Evolutionary conservation across 2,888 invertebrate genomes (phyloP).

Genomic region (Campoletis raptor): DNA sequence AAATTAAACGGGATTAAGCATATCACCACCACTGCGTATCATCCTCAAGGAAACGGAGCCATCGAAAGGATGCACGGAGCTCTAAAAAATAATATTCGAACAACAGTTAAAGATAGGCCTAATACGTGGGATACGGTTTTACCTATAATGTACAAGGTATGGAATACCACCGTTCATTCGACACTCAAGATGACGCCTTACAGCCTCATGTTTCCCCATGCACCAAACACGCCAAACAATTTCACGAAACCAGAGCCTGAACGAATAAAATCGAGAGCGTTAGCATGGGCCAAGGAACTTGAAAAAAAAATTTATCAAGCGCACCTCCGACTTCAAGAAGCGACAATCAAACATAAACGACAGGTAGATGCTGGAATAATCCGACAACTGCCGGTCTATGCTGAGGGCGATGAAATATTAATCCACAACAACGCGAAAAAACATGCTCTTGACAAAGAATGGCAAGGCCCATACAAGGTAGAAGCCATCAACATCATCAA

Average conservation of each 20-base stretch:
- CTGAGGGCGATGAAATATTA: conserved; percentile 24
- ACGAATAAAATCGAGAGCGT: conserved; percentile 20
- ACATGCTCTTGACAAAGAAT: conserved; percentile 33
- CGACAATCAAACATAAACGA: conserved; percentile 23
- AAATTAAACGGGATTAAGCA: conserved; percentile 34
- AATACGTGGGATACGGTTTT: conserved; percentile 41
- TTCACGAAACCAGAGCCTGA: conserved; percentile 34
- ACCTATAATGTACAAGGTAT: conserved; percentile 41
- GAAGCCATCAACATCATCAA: conserved; percentile 33
- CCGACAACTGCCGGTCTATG: conserved; percentile 31
- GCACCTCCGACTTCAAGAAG: conserved; percentile 34
- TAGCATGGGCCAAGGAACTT: conserved; percentile 35
- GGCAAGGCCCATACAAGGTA: conserved; percentile 23
- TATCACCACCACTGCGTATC: conserved; percentile 33
- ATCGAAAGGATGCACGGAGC: conserved; percentile 41
- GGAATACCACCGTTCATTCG: conserved; percentile 39
- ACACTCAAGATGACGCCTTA: conserved; percentile 32
- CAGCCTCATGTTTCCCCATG: conserved; percentile 37
- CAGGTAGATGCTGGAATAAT: conserved; percentile 28
- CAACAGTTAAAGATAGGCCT: conserved; percentile 13
- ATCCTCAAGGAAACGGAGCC: conserved; percentile 23
- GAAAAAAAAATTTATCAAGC: conserved; percentile 31
- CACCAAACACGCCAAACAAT: conserved; percentile 30
- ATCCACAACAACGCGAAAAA: conserved; percentile 21
- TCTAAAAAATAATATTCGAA: conserved; percentile 42